Base-by-base conservation (phyloP, 2,888 invertebrate species). In the Drosophila diplacantha region DNA sequence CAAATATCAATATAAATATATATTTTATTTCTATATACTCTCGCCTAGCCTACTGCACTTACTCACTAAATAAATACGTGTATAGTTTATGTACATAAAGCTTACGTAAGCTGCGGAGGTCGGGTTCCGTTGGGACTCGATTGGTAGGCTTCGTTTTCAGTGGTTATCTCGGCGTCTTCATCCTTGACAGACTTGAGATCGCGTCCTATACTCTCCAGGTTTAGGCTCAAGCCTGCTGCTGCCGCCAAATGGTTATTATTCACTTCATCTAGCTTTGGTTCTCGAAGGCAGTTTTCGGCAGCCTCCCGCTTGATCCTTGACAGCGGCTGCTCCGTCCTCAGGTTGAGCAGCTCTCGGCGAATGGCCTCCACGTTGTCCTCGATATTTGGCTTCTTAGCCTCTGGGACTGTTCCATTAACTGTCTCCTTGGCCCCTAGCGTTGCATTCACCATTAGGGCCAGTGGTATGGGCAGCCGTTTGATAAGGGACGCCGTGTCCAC, bases 141-240 rank as follows among this genome's bases (percentile, higher is more conserved):
- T 39, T 55, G 50, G 59, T 60, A 37, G 43, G 44, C 34, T 50
- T 49, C 54, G 57, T 51, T 51, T 47, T 41, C 54, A 41, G 39
- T 64, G 35, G 52, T 47, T 18, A 59, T 29, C 26, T 77, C 71
- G 38, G 62, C 71, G n/a, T 83, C 79, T 5, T 70, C 67, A n/a
- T 85, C 84, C 7, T 75, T 73, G 14, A 87, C 58, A n/a, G 85
- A 85, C 61, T 88, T 87, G 26, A 88, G 74, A 65, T 87, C 87
- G 22, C 88, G 83, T 18, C 87, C 86, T 46, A 85, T 74, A 14
- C 78, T 82, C 63, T 85, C 82, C 11, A 82, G 50, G 63, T 87
- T 81, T 12, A 74, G 52, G 22, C 71, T 74, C 5, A 83, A 41
- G 1, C 56, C 51, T 12, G 38, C 56, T 24, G 67, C 61, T 2